Percentiles rank a stretch among this genome's conserved stretches.
These are phyloP conservation scores for Parnassius glacialis DNA, from an alignment of 2,888 invertebrate genomes.

Conservation along the genomic window DNA sequence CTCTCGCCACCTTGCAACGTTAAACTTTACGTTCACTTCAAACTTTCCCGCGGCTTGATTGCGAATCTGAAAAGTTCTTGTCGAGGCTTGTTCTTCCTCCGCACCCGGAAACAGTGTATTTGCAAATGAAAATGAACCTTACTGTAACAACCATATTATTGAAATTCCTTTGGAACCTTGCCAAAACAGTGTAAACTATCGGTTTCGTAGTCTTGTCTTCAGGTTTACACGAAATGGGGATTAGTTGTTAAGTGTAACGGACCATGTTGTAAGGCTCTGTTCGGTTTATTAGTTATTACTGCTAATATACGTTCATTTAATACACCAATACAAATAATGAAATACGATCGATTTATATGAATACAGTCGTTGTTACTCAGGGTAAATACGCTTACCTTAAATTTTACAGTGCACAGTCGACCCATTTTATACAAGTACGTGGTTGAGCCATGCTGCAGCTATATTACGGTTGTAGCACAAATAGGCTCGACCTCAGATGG, in stretches of 20 bases:
- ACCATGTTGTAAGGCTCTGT: conserved; percentile 31
- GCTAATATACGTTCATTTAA: too few relatives aligned
- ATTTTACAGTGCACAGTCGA: too few relatives aligned
- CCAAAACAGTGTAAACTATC: conserved; percentile 42
- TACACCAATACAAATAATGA: too few relatives aligned
- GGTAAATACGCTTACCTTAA: too few relatives aligned
- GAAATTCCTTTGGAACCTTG: conserved; percentile 23
- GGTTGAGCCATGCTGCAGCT: too few relatives aligned
- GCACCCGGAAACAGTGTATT: conserved; percentile 32
- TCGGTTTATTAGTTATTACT: conserved; percentile 21
- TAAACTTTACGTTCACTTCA: conserved; percentile 62
- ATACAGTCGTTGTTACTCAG: too few relatives aligned
- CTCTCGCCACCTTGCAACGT: conserved; percentile 46
- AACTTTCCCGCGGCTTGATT: conserved; percentile 65
- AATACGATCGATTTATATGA: too few relatives aligned
- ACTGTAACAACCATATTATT: background rate
- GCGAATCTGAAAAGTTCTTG: conserved; percentile 67
- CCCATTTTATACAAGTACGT: too few relatives aligned
- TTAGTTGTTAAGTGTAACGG: conserved; percentile 47
- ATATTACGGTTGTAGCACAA: too few relatives aligned
- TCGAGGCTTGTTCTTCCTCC: conserved; percentile 29
- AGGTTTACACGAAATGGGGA: conserved; percentile 44
- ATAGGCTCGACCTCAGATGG: too few relatives aligned
- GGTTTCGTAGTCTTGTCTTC: conserved; percentile 48
- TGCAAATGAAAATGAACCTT: conserved; percentile 25